Evolutionary conservation across 2,797 vertebrate species (phyloP).

Genomic region (Acrocephalus scirpaceus): DNA sequence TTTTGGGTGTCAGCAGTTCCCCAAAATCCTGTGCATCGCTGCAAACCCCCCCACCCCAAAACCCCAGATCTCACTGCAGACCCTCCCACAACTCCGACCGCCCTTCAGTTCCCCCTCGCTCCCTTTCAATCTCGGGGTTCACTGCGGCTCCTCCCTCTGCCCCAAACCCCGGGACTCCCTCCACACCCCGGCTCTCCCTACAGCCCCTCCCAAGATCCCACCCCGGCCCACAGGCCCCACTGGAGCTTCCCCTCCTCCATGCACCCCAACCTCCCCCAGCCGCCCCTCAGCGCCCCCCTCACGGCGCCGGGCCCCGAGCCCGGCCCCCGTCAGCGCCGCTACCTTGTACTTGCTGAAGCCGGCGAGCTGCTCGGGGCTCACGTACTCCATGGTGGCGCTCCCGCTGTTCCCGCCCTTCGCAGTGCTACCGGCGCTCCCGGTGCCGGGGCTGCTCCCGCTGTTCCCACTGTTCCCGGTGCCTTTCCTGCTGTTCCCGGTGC

Average conservation of each 20-base stretch:
- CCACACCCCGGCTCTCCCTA: not conserved
- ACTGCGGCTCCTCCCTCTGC: too few species aligned
- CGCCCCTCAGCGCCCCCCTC: not conserved
- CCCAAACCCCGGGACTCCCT: not conserved
- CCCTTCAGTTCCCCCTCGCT: not conserved
- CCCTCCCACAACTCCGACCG: not conserved
- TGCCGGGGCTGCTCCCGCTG: too few species aligned
- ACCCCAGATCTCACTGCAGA: not conserved
- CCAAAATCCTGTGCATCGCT: not conserved
- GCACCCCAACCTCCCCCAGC: not conserved
- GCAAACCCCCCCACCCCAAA: not conserved
- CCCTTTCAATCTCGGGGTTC: not conserved
- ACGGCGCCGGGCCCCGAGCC: not conserved
- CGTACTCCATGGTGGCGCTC: not conserved
- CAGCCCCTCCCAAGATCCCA: not conserved
- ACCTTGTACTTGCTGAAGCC: conserved; percentile 37
- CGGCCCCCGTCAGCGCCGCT: not conserved
- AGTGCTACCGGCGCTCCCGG: not conserved
- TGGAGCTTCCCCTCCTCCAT: not conserved
- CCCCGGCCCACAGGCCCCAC: not conserved
- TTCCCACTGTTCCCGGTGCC: not conserved
- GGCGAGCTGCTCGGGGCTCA: conserved; percentile 10
- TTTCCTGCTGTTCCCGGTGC: not conserved
- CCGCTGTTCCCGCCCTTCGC: not conserved
- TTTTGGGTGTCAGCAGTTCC: not conserved